These are phyloP conservation scores for Drosophila tani DNA, from an alignment of 1,140 invertebrate species.

Conservation along the genomic window DNA sequence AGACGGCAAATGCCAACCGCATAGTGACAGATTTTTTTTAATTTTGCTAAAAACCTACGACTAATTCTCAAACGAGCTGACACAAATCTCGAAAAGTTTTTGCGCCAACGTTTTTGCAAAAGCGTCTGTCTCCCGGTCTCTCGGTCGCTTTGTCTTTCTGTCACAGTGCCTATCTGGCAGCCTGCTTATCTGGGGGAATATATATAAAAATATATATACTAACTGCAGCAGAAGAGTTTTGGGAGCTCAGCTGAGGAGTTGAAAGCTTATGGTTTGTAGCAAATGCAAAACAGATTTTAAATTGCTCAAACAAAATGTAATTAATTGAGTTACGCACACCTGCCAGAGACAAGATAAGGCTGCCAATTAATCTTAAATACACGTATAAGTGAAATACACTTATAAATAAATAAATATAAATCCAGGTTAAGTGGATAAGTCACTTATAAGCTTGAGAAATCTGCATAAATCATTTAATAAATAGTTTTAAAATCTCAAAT, in stretches of 20 bases:
- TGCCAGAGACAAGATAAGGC: conserved; percentile 1
- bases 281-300: conserved; percentile 16
- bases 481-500: not conserved
- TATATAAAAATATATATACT: conserved; percentile 12
- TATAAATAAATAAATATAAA: not conserved
- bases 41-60: conserved; percentile 82
- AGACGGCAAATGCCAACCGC: conserved; percentile 71
- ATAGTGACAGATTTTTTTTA: conserved; percentile 78
- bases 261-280: conserved; percentile 19
- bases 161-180: conserved; percentile 43
- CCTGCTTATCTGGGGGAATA: conserved; percentile 20
- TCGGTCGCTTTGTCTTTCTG: conserved; percentile 39
- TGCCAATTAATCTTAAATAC: conserved; percentile 7
- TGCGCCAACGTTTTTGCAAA: conserved; percentile 67
- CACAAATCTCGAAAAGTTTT: conserved; percentile 79
- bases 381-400: not conserved
- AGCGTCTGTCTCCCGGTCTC: conserved; percentile 37
- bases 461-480: not conserved
- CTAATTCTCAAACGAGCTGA: conserved; percentile 83
- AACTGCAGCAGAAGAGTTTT: conserved; percentile 24
- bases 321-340: conserved; percentile 17
- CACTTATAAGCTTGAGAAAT: not conserved
- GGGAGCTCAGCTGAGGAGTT: conserved; percentile 17
- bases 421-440: no score
- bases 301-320: conserved; percentile 8